phyloP scores from a whole-genome alignment of 2,113 vertebrate genomes.

The Pycnonotus jocosus region DNA sequence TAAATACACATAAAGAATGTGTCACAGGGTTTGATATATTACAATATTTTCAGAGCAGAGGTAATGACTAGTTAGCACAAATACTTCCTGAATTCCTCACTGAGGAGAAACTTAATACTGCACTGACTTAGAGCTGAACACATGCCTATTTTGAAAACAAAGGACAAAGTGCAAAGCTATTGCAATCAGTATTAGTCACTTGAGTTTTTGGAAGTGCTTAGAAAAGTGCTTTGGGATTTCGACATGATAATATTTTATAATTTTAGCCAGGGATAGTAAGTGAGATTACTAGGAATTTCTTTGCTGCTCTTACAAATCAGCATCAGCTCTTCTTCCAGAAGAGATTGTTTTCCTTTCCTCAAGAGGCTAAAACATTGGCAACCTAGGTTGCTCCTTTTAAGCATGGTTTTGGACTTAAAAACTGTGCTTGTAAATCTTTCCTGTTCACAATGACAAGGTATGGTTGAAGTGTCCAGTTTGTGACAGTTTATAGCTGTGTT shows the following conservation, averaged over 20 bases:
- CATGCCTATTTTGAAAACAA: not conserved
- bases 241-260: not conserved
- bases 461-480: not conserved
- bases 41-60: not conserved
- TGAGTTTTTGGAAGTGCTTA: not conserved
- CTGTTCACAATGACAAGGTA: not conserved
- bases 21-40: not conserved
- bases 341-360: not conserved
- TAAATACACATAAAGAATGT: not conserved
- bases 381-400: not conserved
- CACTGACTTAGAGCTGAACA: not conserved
- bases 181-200: not conserved
- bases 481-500: not conserved
- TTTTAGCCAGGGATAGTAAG: not conserved
- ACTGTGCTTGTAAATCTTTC: not conserved
- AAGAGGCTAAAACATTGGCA: not conserved
- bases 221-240: not conserved
- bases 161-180: not conserved
- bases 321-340: not conserved
- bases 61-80: not conserved
- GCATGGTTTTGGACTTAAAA: not conserved
- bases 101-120: not conserved
- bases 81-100: not conserved
- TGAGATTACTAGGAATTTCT: not conserved
- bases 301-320: not conserved